phyloP scores from a whole-genome alignment of 2,888 invertebrate genomes.

The Archaeoteleia sp. region DNA sequence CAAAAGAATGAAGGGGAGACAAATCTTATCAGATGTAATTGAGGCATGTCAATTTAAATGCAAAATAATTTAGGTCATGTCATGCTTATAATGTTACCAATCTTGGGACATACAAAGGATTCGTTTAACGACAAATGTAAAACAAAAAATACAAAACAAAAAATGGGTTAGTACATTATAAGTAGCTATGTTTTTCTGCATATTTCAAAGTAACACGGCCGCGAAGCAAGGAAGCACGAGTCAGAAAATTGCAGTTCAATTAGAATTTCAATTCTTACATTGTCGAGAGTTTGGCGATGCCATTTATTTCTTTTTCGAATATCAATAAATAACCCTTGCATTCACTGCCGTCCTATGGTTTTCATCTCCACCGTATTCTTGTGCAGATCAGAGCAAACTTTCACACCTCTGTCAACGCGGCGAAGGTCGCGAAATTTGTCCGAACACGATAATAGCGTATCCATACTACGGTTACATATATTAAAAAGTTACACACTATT shows the following conservation, averaged over 20 bases:
- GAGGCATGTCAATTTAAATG: no score
- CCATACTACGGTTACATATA: slow-evolving; percentile 35
- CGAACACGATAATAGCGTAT: slow-evolving; percentile 43
- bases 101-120: no score
- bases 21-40: no score
- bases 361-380: slow-evolving; percentile 33
- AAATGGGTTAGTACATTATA: slow-evolving; percentile 6
- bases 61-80: no score
- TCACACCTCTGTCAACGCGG: slow-evolving; percentile 51
- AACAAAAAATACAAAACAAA: slow-evolving; percentile 12
- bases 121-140: no score
- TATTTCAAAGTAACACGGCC: slow-evolving; percentile 30
- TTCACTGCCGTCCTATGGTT: slow-evolving; percentile 32
- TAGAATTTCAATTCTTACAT: slow-evolving; percentile 33
- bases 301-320: slow-evolving; percentile 29
- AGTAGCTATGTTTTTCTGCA: slow-evolving; percentile 18
- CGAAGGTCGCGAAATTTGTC: slow-evolving; percentile 52
- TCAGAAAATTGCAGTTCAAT: slow-evolving; percentile 20
- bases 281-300: slow-evolving; percentile 12
- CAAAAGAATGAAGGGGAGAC: no score
- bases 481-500: no score
- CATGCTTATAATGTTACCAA: no score
- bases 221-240: slow-evolving; percentile 3
- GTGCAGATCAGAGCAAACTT: slow-evolving; percentile 50
- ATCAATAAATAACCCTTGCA: slow-evolving; percentile 17